Evolutionary conservation across 2,888 invertebrate genomes (phyloP).

Genomic region (Tenthredo amoena): DNA sequence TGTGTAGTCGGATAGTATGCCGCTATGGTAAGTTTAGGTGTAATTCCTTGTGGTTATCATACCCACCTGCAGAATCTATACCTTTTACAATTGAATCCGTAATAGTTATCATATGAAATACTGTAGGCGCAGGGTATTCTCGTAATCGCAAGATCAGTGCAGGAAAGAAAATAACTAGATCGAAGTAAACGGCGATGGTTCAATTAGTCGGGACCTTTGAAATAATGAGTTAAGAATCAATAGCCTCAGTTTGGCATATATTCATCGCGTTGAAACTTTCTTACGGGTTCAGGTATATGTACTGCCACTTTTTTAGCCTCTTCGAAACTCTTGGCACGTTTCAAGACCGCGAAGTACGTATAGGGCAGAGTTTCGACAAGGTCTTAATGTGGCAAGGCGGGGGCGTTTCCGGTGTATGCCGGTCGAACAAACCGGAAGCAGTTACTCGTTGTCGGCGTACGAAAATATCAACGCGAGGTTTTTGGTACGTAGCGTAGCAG

Average conservation of each 20-base stretch:
- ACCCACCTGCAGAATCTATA: background rate
- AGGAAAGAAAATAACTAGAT: too few relatives aligned
- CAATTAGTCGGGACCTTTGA: background rate
- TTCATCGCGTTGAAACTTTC: background rate
- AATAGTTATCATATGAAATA: background rate
- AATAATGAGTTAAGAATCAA: background rate
- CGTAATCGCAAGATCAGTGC: background rate
- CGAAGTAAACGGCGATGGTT: too few relatives aligned
- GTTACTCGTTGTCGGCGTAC: conserved; percentile 29
- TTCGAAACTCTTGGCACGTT: conserved; percentile 4
- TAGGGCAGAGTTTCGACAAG: conserved; percentile 3
- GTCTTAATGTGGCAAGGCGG: background rate
- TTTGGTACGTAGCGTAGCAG: background rate
- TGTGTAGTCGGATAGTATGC: background rate
- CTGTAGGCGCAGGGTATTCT: background rate
- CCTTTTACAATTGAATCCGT: background rate
- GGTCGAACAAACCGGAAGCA: conserved; percentile 1
- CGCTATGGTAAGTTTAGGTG: background rate
- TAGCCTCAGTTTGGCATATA: background rate
- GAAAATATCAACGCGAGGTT: conserved; percentile 23
- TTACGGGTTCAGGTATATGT: background rate
- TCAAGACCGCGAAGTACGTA: conserved; percentile 13
- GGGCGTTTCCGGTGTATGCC: conserved; percentile 32
- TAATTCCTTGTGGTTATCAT: background rate
- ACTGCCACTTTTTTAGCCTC: background rate